Conservation (phyloP, 1,140 invertebrate genomes). For the Microvelia longipes region DNA sequence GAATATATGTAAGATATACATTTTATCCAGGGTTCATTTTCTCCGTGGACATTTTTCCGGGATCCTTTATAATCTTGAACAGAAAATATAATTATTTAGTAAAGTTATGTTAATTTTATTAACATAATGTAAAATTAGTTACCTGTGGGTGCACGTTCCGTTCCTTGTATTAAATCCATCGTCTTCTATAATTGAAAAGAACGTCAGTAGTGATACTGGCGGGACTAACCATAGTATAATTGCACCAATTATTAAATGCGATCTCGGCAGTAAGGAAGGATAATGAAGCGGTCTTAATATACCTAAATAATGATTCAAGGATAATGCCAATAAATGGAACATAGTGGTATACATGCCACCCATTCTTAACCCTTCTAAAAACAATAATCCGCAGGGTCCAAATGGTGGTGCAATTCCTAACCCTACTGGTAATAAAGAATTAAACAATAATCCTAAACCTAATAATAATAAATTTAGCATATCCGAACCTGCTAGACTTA, state of each 20-base stretch:
- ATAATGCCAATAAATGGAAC: conserved; percentile 45
- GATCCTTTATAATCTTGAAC: too few species aligned
- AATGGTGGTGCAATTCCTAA: conserved; percentile 16
- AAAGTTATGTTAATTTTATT: too few species aligned
- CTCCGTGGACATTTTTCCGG: too few species aligned
- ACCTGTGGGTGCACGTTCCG: conserved; percentile 3
- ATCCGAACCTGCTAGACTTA: conserved; percentile 36
- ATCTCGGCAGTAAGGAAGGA: conserved; percentile 36
- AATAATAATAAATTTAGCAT: conserved; percentile 36
- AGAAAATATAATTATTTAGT: too few species aligned
- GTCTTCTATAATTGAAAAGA: conserved; percentile 33
- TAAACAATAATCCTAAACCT: conserved; percentile 36
- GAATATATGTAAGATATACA: too few species aligned
- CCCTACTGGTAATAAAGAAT: conserved; percentile 32
- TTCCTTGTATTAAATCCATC: conserved; percentile 30
- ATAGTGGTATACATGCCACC: conserved; percentile 42
- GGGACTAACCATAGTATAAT: conserved; percentile 39
- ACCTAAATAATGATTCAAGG: conserved; percentile 51
- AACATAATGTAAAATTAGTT: too few species aligned
- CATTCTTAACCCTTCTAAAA: conserved; percentile 37
- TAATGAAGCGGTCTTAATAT: conserved; percentile 45
- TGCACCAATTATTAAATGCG: conserved; percentile 25
- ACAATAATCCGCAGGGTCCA: conserved; percentile 27
- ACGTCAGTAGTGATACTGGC: conserved; percentile 34
- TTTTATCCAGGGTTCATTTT: too few species aligned